Conservation (phyloP, 2,797 vertebrate genomes). For the Masticophis lateralis region DNA sequence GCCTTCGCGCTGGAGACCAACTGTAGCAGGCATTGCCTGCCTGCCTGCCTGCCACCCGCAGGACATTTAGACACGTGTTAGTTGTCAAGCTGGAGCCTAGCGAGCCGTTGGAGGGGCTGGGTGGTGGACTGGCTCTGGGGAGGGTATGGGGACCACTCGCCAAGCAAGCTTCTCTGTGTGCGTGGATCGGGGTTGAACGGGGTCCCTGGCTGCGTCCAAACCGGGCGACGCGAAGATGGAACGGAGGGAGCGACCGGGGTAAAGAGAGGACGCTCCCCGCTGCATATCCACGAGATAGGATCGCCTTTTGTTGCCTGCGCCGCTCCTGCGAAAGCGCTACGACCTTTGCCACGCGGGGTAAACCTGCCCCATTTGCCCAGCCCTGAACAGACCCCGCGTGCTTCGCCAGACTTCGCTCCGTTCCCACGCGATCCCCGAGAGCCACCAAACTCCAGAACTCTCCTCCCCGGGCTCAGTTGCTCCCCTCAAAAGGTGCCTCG, state of each 20-base stretch:
- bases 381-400: not conserved
- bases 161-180: accelerated
- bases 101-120: not conserved
- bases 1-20: not conserved
- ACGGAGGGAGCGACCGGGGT: no score
- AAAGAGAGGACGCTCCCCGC: no score
- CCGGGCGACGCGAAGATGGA: no score
- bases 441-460: not conserved
- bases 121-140: not conserved
- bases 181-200: not conserved
- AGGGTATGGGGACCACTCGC: not conserved
- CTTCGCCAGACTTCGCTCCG: not conserved
- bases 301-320: not conserved
- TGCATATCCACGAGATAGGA: accelerated
- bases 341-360: not conserved
- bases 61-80: not conserved
- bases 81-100: not conserved
- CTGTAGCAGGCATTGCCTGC: not conserved
- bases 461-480: not conserved
- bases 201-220: not conserved
- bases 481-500: not conserved
- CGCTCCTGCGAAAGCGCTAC: not conserved
- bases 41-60: not conserved
- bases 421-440: not conserved
- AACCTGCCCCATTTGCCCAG: not conserved